Base-by-base conservation (phyloP, 2,888 invertebrate species). In the Pheosia gnoma region DNA sequence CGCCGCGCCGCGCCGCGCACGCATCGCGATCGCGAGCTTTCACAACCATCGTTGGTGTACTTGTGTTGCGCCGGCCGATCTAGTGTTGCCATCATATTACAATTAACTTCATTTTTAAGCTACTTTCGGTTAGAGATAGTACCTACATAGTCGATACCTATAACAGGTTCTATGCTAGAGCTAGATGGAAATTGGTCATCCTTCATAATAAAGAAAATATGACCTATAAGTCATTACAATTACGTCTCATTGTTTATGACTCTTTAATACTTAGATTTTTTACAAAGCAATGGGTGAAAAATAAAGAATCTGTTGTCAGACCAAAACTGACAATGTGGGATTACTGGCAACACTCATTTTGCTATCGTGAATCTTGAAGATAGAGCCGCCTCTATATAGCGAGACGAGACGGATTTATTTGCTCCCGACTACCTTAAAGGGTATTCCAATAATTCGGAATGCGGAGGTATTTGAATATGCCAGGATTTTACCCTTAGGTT, bases 21-120 rank as follows among this genome's bases (percentile, higher is more conserved):
- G 86, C 87, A 88, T 88, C 87, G 86, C 87, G 79, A 85, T 85
- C 85, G 79, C 83, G 75, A 81, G 90, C 91, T 92, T 92, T 92
- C 92, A 90, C 91, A 88, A 89, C 82, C 81, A 78, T 70, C 79
- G 82, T 82, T 78, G 71, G 81, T 81, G 80, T 80, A 75, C 77
- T 77, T 71, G 75, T 76, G 71, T 67, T 39, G 59, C 66, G 63
- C 68, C 59, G 61, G 59, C 66, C 58, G 60, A 62, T 45, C 36
- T 45, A 45, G 43, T 57, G 45, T 13, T 45, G 36, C 57, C 45
- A 45, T 55, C 25, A 25, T 51, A 25, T 25, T 43, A 49, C 49
- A 49, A 49, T n/a, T 5, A 13, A 49, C 9, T 43, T 9, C 8
- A 2, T 43, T 39, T 39, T 39, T 6, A 39, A 39, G 7, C 7